phyloP scores from a whole-genome alignment of 2,888 invertebrate genomes.

The Cyclophora punctaria region DNA sequence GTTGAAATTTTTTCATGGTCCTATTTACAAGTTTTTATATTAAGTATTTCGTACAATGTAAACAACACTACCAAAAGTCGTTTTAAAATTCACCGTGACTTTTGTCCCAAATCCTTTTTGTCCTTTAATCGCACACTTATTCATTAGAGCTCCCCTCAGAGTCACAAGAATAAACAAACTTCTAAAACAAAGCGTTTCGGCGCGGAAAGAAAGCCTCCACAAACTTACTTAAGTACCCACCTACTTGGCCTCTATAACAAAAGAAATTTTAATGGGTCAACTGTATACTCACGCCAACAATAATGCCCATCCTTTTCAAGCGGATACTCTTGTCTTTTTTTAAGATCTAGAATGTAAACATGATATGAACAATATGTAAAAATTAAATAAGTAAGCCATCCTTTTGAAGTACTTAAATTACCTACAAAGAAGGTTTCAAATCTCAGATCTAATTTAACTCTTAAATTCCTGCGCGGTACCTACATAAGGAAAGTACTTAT shows the following conservation, averaged over 20 bases:
- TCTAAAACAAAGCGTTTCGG: slow-evolving; percentile 30
- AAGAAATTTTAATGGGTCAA: slow-evolving; percentile 24
- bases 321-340: no score
- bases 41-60: no score
- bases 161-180: slow-evolving; percentile 32
- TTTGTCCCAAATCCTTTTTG: slow-evolving; percentile 30
- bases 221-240: slow-evolving; percentile 16
- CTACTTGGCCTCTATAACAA: slow-evolving; percentile 18
- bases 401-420: no score
- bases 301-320: slow-evolving; percentile 5
- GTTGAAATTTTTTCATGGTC: no score
- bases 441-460: no score
- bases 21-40: slow-evolving; percentile 1
- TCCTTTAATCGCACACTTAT: slow-evolving; percentile 32
- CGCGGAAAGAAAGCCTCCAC: slow-evolving; percentile 24
- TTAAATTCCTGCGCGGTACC: no score
- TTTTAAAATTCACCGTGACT: slow-evolving; percentile 20
- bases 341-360: no score
- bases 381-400: no score
- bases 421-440: no score
- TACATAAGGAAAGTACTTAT: no score
- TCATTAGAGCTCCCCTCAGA: slow-evolving; percentile 27
- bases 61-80: slow-evolving; percentile 6
- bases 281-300: slow-evolving; percentile 16
- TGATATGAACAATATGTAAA: no score